These are phyloP conservation scores for Ips typographus DNA, from an alignment of 1,140 invertebrate species.

Conservation along the genomic window DNA sequence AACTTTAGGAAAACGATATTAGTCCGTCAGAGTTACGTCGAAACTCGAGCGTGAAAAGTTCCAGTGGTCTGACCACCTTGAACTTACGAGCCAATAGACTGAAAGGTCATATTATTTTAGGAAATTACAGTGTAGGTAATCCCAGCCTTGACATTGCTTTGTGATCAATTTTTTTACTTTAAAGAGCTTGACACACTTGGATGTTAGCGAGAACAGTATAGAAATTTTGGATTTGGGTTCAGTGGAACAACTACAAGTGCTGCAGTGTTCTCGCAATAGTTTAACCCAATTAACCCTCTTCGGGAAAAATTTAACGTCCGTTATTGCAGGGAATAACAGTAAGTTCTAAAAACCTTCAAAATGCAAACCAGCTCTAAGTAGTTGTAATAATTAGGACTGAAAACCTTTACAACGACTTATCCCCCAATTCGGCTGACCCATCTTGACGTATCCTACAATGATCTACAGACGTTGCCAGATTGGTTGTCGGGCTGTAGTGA, in stretches of 20 bases:
- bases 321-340: slow-evolving; percentile 77
- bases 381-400: slow-evolving; percentile 57
- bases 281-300: slow-evolving; percentile 68
- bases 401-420: slow-evolving; percentile 64
- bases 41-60: slow-evolving; percentile 17
- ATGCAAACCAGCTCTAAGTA: not conserved
- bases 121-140: slow-evolving; percentile 75
- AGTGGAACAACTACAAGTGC: slow-evolving; percentile 66
- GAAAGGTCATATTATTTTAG: slow-evolving; percentile 79
- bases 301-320: slow-evolving; percentile 65
- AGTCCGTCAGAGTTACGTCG: slow-evolving; percentile 28
- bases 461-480: slow-evolving; percentile 70
- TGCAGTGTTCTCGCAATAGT: slow-evolving; percentile 72
- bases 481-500: slow-evolving; percentile 77
- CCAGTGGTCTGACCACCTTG: slow-evolving; percentile 61
- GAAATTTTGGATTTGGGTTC: slow-evolving; percentile 73
- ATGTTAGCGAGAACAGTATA: slow-evolving; percentile 78
- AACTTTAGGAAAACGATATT: not conserved
- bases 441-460: slow-evolving; percentile 77
- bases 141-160: not conserved
- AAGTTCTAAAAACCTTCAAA: slow-evolving; percentile 46
- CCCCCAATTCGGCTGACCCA: slow-evolving; percentile 69
- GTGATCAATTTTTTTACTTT: not conserved
- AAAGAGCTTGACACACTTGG: slow-evolving; percentile 69
- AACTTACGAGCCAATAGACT: slow-evolving; percentile 74